Conservation (phyloP, 2,113 vertebrate species). For the Abramis brama region DNA sequence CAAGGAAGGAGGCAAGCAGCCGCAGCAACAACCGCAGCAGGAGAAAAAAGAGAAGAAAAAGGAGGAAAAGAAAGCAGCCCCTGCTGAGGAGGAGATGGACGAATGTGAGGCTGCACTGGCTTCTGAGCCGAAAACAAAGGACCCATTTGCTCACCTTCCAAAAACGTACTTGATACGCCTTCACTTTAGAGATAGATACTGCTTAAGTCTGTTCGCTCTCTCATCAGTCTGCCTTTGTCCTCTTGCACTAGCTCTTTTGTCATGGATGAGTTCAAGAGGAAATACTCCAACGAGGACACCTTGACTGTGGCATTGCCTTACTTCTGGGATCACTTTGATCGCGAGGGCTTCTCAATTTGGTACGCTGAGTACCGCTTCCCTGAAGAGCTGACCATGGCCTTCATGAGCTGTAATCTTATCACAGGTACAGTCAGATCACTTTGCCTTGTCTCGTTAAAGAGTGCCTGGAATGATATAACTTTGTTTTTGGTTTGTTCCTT, state of each 20-base stretch:
- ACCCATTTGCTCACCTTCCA: constrained; percentile 88
- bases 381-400: constrained; percentile 83
- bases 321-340: constrained; percentile 90
- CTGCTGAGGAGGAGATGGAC: constrained; percentile 83
- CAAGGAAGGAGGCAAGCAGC: constrained; percentile 74
- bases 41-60: constrained; percentile 83
- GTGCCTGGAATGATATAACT: neutral
- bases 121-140: constrained; percentile 88
- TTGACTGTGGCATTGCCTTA: constrained; percentile 84
- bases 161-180: constrained; percentile 79
- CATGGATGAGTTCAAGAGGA: constrained; percentile 92
- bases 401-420: constrained; percentile 98
- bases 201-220: neutral
- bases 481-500: neutral
- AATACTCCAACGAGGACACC: constrained; percentile 92
- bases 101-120: constrained; percentile 87
- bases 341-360: constrained; percentile 90
- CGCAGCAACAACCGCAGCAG: constrained; percentile 74
- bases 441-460: neutral
- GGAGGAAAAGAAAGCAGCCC: constrained; percentile 81
- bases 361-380: constrained; percentile 85
- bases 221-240: neutral
- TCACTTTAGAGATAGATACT: neutral
- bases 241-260: constrained; percentile 78
- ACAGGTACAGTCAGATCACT: constrained; percentile 74